Conservation (phyloP, 2,797 vertebrate genomes). For the Coracias cyanogaster region DNA sequence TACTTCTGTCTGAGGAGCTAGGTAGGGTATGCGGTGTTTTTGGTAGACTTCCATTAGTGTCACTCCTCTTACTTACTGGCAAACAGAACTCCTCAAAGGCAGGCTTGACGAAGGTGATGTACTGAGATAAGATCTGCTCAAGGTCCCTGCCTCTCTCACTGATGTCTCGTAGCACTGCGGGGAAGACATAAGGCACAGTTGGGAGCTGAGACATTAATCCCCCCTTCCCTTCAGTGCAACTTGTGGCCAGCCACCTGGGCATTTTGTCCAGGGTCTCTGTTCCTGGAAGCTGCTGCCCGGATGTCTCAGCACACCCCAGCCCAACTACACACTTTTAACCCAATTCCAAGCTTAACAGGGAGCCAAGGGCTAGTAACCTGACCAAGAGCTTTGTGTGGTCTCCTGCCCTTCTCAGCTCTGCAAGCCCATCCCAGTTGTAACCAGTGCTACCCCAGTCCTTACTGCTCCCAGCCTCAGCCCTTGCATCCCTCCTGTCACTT, state of each 20-base stretch:
- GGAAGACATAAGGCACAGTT: not conserved
- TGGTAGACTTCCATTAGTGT: accelerated
- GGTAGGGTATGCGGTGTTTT: not conserved
- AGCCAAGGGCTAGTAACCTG: not conserved
- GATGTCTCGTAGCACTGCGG: constrained; percentile 90
- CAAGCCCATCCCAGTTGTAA: not conserved
- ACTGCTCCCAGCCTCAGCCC: not conserved
- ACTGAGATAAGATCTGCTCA: constrained; percentile 91
- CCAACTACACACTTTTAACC: not conserved
- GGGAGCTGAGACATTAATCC: not conserved
- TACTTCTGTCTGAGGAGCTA: not conserved
- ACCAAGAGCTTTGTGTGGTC: not conserved
- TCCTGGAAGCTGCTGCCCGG: not conserved
- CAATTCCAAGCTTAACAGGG: not conserved
- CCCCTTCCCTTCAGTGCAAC: not conserved
- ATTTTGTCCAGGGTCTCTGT: not conserved
- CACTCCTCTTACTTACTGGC: constrained; percentile 84
- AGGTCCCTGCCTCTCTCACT: constrained; percentile 91
- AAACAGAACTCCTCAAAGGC: constrained; percentile 97
- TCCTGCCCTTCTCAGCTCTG: not conserved
- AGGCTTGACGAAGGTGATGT: constrained; percentile 95
- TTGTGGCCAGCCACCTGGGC: not conserved
- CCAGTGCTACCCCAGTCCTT: not conserved
- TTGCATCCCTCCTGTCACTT: not conserved
- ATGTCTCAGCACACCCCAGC: not conserved